Conservation (phyloP, 2,888 invertebrate species). For the Oscheius sp. region DNA sequence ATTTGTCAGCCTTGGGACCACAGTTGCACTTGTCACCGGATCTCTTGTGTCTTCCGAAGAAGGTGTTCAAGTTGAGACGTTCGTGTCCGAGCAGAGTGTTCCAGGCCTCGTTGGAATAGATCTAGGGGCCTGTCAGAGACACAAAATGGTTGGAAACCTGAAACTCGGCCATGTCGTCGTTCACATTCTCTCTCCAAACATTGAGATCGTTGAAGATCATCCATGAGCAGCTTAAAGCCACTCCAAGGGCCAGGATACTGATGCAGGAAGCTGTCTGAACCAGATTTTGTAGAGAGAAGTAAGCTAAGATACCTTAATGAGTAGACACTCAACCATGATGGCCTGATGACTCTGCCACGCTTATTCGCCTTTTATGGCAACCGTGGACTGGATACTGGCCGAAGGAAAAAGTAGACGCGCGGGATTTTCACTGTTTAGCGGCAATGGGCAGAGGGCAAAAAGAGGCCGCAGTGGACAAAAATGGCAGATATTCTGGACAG, state of each 20-base stretch:
- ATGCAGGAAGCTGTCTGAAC: background rate
- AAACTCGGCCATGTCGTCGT: conserved; percentile 50
- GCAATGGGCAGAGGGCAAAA: too few species aligned
- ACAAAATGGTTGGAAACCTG: conserved; percentile 16
- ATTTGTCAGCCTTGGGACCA: conserved; percentile 41
- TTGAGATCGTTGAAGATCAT: conserved; percentile 1
- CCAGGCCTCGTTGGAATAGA: conserved; percentile 47
- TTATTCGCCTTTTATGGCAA: too few species aligned
- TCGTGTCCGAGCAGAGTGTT: conserved; percentile 42
- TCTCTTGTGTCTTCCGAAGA: conserved; percentile 46
- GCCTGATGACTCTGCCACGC: too few species aligned
- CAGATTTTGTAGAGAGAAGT: background rate
- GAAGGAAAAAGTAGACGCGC: too few species aligned
- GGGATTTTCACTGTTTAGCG: too few species aligned
- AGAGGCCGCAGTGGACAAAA: too few species aligned
- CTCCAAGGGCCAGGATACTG: background rate
- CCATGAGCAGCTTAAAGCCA: background rate
- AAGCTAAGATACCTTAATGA: background rate
- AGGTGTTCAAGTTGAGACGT: conserved; percentile 5
- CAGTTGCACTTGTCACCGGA: conserved; percentile 43
- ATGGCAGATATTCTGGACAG: too few species aligned
- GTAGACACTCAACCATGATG: background rate
- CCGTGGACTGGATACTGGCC: too few species aligned
- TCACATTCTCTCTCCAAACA: background rate
- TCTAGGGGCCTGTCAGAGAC: conserved; percentile 19